Conservation (phyloP, 2,797 vertebrate species). For the Chaunax sp. region DNA sequence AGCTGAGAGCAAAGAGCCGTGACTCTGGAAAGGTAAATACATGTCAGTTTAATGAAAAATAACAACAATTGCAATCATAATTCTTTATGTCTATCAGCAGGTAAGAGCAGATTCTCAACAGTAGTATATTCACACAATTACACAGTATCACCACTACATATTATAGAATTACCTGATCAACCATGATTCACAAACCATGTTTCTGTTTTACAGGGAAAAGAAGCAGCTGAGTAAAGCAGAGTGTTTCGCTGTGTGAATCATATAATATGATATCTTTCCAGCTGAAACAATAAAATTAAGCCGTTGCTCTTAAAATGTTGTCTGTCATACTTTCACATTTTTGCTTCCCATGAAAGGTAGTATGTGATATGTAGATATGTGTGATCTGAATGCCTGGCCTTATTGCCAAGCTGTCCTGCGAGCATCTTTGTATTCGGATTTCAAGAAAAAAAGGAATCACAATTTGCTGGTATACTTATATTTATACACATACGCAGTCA, state of each 20-base stretch:
- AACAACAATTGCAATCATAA: not conserved
- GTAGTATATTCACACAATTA: not conserved
- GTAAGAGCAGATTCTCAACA: not conserved
- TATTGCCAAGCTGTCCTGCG: no score
- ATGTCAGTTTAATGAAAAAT: no score
- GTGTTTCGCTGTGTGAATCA: constrained; percentile 21
- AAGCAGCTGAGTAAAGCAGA: constrained; percentile 60
- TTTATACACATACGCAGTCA: no score
- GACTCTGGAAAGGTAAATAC: constrained; percentile 47
- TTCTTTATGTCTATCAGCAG: no score
- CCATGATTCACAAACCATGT: no score
- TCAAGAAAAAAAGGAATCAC: not conserved
- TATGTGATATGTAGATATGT: no score
- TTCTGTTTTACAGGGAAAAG: constrained; percentile 49
- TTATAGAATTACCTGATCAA: not conserved
- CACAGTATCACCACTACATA: not conserved
- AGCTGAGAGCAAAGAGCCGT: constrained; percentile 46
- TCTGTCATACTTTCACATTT: constrained; percentile 21
- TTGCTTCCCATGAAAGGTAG: not conserved
- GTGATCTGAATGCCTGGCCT: no score
- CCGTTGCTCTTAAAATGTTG: constrained; percentile 7
- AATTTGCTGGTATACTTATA: no score
- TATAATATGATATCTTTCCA: constrained; percentile 49
- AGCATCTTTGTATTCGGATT: not conserved
- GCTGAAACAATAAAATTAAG: constrained; percentile 46